Evolutionary conservation across 2,888 invertebrate genomes (phyloP).

Genomic region (Leuctra nigra): DNA sequence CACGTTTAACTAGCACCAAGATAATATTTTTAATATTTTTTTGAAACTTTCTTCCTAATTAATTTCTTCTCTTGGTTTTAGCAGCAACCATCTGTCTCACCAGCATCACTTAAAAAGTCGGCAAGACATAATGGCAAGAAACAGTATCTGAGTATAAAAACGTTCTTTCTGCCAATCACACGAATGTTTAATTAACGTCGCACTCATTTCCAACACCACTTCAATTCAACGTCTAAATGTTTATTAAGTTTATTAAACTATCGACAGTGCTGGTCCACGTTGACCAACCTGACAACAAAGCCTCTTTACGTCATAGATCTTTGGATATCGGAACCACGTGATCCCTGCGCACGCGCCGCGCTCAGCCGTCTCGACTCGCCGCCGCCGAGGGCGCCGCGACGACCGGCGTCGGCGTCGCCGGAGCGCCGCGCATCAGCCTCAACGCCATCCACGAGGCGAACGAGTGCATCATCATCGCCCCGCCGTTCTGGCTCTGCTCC

Average conservation of each 20-base stretch:
- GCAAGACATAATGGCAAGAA: slow-evolving; percentile 13
- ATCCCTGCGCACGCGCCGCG: background rate
- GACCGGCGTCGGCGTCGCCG: slow-evolving; percentile 30
- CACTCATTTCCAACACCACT: no score
- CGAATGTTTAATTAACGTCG: no score
- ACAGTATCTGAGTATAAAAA: background rate
- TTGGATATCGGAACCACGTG: slow-evolving; percentile 1
- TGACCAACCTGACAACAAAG: background rate
- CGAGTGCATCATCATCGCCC: slow-evolving; percentile 47
- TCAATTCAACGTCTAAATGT: no score
- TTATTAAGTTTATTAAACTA: no score
- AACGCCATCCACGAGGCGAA: slow-evolving; percentile 70
- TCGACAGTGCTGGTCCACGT: no score
- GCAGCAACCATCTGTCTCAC: background rate
- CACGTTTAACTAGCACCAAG: slow-evolving; percentile 16
- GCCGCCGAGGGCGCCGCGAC: slow-evolving; percentile 24
- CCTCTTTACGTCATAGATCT: slow-evolving; percentile 6
- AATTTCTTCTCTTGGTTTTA: slow-evolving; percentile 6
- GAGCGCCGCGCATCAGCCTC: slow-evolving; percentile 51
- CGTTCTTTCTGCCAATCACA: no score
- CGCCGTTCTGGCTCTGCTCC: slow-evolving; percentile 35
- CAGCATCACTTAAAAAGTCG: background rate
- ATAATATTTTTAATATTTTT: slow-evolving; percentile 12
- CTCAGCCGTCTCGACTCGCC: slow-evolving; percentile 9
- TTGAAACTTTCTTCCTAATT: background rate